Base-by-base conservation (phyloP, 2,797 vertebrate genomes). In the Acanthornis magna region DNA sequence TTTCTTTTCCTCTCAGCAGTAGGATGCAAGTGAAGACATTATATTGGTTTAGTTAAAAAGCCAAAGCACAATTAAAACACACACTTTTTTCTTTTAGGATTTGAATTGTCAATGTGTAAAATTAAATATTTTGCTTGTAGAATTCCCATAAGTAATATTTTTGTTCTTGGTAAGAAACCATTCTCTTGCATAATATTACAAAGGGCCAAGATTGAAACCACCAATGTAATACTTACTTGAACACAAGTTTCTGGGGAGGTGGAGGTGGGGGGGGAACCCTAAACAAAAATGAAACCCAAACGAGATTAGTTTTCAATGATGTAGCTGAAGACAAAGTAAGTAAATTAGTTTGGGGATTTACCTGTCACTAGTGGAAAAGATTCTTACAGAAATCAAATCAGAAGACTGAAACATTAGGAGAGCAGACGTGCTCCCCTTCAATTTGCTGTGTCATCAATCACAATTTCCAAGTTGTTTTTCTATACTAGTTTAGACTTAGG, bases 341-440 rank as follows among this genome's bases (percentile, higher is more conserved):
- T 68, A 95, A 94, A 93, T 89, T 76, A 89, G 67, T 85, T 88
- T 75, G 54, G 88, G 92, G 88, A 93, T 76, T 89, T 88, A 78
- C 34, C 30, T 90, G 67, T 65, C 91, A 76, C 88, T 54, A 65
- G 38, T 42, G 47, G 51, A 85, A 55, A 65, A 25, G n/a, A 23
- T 62, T 88, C 71, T 60, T 55, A 50, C 23, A 91, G 75, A 89
- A 93, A 91, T 82, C 50, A 93, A 87, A 88, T 91, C 67, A 88
- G 71, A 93, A 68, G 29, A 76, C 79, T 58, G 72, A 82, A 95
- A 75, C 43, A 47, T 51, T 62, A 74, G 53, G 22, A 89, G 36
- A 78, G 8, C 81, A 91, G 78, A 75, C 60, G 47, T 0, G 0
- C 58, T 79, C 63, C 32, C 47, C 43, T 81, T 91, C 74, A 63